A percentile compares a stretch with the other conserved stretches of the same genome.
phyloP scores from a whole-genome alignment of 2,888 invertebrate genomes.

The Pachydiplax longipennis region DNA sequence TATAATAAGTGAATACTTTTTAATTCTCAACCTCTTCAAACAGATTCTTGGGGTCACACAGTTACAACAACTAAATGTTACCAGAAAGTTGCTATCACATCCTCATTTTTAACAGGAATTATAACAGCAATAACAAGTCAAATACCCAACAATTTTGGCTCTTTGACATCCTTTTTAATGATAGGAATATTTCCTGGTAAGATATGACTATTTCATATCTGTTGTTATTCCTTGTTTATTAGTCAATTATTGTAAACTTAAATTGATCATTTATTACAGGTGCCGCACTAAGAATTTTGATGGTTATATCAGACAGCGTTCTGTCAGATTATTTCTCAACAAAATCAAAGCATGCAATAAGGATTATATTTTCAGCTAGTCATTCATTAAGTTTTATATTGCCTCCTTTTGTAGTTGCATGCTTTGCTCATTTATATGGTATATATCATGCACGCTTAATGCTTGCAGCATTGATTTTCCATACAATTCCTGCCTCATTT shows the following conservation, averaged over 20 bases:
- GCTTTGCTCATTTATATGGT: background rate
- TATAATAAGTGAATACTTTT: background rate
- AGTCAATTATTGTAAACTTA: background rate
- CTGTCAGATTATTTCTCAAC: background rate
- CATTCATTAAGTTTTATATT: background rate
- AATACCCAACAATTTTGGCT: background rate
- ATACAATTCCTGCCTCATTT: background rate
- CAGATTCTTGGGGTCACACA: constrained; percentile 23
- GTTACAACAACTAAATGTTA: background rate
- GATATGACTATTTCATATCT: background rate
- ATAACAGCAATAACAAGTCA: background rate
- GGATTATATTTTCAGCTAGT: background rate
- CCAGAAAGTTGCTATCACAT: background rate
- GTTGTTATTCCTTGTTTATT: background rate
- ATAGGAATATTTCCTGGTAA: background rate
- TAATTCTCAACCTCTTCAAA: background rate
- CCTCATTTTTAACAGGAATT: constrained; percentile 2
- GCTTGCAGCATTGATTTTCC: background rate
- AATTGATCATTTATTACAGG: background rate
- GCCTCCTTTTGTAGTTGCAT: background rate
- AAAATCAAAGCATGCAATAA: background rate
- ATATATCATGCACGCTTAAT: background rate
- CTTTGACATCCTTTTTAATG: background rate
- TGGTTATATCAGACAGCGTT: background rate
- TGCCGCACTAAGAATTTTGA: background rate